phyloP scores from a whole-genome alignment of 2,888 invertebrate species.

The Scaeva pyrastri region DNA sequence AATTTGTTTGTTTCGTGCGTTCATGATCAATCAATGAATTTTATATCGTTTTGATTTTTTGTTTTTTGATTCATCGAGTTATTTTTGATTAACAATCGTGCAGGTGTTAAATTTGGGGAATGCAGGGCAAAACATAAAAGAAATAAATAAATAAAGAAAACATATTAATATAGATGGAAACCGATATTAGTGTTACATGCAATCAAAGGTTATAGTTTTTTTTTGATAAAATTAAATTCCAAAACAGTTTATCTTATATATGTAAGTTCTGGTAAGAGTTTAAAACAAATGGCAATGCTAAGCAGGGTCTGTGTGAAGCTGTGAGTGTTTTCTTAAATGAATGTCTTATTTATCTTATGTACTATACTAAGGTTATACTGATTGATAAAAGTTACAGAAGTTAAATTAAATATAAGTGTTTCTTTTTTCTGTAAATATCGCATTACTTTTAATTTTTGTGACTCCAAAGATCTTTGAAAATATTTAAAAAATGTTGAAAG shows the following conservation, averaged over 20 bases:
- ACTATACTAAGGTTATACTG: too few species aligned
- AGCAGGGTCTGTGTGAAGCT: conserved; percentile 38
- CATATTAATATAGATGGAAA: conserved; percentile 80
- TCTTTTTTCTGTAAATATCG: too few species aligned
- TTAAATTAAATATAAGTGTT: too few species aligned
- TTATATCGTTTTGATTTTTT: conserved; percentile 43
- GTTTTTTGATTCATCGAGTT: conserved; percentile 66
- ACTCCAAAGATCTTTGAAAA: too few species aligned
- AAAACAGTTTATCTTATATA: background rate
- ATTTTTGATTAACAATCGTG: conserved; percentile 71
- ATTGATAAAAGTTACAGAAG: too few species aligned
- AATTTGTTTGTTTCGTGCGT: conserved; percentile 45
- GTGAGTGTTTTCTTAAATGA: background rate
- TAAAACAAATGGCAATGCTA: conserved; percentile 64
- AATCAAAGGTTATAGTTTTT: conserved; percentile 58
- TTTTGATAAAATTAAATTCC: background rate
- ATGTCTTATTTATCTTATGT: too few species aligned
- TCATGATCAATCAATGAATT: conserved; percentile 44
- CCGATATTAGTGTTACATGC: conserved; percentile 79
- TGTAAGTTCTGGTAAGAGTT: background rate
- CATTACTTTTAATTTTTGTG: too few species aligned
- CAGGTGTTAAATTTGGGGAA: conserved; percentile 64
- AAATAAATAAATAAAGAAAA: conserved; percentile 82
- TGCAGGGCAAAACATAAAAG: conserved; percentile 77
- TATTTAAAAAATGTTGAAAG: too few species aligned